Conservation (phyloP, 1,140 invertebrate species). For the Polypedilum vanderplanki region DNA sequence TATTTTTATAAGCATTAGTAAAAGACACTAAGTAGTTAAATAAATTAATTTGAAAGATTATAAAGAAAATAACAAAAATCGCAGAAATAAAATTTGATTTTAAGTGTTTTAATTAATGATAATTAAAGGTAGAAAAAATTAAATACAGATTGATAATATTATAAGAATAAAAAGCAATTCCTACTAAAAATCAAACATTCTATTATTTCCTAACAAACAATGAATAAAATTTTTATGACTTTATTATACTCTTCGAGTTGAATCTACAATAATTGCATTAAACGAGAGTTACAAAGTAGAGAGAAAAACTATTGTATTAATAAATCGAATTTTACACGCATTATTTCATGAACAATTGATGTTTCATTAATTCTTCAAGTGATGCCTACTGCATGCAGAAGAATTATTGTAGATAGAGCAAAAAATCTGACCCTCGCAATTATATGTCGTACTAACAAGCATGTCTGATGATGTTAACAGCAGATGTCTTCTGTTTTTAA, state of each 20-base stretch:
- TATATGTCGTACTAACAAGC: not conserved
- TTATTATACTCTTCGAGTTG: not conserved
- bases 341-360: conserved; percentile 19
- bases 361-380: not conserved
- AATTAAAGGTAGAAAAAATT: too few species aligned
- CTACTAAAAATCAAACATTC: too few species aligned
- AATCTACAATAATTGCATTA: conserved; percentile 19
- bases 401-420: not conserved
- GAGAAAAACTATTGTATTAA: not conserved
- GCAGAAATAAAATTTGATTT: too few species aligned
- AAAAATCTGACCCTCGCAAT: conserved; percentile 15
- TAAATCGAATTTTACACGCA: conserved; percentile 18
- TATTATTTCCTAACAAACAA: not conserved
- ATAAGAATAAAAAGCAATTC: too few species aligned
- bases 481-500: not conserved
- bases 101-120: too few species aligned
- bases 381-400: not conserved
- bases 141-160: too few species aligned
- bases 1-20: too few species aligned
- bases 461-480: conserved; percentile 17
- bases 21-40: too few species aligned
- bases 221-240: conserved; percentile 6
- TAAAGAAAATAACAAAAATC: too few species aligned
- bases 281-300: not conserved
- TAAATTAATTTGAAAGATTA: too few species aligned